These are phyloP conservation scores for Pantherophis guttatus DNA, from an alignment of 2,113 vertebrate species.

Conservation along the genomic window DNA sequence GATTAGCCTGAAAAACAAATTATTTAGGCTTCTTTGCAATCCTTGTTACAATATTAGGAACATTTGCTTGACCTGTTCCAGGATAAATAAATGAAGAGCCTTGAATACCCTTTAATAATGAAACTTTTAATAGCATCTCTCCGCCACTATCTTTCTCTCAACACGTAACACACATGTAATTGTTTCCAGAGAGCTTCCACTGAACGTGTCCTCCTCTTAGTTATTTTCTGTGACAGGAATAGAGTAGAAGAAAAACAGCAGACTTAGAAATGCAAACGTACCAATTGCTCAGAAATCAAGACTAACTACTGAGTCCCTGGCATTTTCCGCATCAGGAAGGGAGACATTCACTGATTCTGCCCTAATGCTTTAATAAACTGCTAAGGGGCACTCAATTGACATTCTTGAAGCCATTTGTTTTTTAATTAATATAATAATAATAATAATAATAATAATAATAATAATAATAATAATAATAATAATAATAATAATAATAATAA, in stretches of 20 bases:
- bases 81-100: neutral
- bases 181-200: neutral
- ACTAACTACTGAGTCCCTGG: neutral
- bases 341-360: neutral
- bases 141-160: neutral
- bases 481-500: too few species aligned
- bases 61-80: too few species aligned
- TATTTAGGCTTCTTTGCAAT: neutral
- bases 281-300: neutral
- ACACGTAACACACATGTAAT: neutral
- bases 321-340: neutral
- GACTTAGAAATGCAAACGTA: neutral
- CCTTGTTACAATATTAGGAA: neutral
- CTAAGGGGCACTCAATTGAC: neutral
- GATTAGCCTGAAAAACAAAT: too few species aligned
- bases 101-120: neutral
- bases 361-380: neutral
- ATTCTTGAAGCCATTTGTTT: neutral
- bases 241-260: neutral
- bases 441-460: too few species aligned
- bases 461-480: too few species aligned
- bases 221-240: neutral
- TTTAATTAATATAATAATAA: neutral
- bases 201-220: neutral
- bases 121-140: neutral